Conservation (phyloP, 2,113 vertebrate genomes). For the Petrocephalus microphthalmus region DNA sequence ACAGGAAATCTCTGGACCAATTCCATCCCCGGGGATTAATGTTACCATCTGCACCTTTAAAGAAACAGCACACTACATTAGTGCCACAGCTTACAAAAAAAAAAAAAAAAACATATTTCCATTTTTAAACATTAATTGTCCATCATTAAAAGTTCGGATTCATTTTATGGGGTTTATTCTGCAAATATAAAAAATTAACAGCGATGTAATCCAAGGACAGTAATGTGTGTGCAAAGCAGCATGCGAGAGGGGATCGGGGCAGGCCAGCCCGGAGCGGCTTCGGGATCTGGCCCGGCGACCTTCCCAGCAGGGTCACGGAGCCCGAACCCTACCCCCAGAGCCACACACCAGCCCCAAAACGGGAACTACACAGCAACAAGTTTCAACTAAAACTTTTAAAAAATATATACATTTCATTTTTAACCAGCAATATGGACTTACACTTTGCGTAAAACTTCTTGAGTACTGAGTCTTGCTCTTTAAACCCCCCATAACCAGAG, state of each 20-base stretch:
- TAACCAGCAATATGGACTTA: constrained; percentile 54
- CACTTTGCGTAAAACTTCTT: constrained; percentile 71
- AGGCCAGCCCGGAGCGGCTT: background rate
- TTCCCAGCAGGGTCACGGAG: background rate
- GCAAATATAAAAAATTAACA: background rate
- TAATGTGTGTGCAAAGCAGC: background rate
- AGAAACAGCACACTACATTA: background rate
- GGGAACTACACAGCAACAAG: background rate
- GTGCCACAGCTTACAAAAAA: background rate
- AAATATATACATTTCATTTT: background rate
- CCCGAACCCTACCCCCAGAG: background rate
- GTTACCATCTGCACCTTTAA: constrained; percentile 82
- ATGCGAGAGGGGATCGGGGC: background rate
- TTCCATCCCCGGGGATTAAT: constrained; percentile 94
- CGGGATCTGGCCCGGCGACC: background rate
- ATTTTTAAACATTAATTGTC: background rate
- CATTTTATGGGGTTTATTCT: background rate
- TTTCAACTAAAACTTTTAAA: background rate
- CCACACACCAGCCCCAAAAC: background rate
- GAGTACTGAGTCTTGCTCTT: constrained; percentile 68
- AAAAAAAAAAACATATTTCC: too few relatives aligned
- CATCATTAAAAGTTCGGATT: background rate
- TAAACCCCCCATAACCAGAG: constrained; percentile 68
- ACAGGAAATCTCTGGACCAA: constrained; percentile 87
- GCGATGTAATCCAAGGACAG: background rate